These are phyloP conservation scores for Pyxicephalus adspersus DNA, from an alignment of 2,113 vertebrate species.

Conservation along the genomic window DNA sequence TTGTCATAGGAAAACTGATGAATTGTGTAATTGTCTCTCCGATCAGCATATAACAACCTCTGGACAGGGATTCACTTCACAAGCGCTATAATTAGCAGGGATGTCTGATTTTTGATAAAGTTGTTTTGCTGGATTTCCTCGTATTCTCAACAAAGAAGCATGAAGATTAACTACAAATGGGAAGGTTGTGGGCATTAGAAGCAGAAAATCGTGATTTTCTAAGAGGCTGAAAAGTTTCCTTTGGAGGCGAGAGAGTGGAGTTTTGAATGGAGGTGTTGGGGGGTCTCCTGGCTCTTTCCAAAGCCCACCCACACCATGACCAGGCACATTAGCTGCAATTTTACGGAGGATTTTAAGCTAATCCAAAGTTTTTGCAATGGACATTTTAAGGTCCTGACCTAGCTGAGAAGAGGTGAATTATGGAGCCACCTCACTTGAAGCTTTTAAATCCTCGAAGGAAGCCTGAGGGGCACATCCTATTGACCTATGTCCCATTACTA, in stretches of 20 bases:
- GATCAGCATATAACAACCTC: no score
- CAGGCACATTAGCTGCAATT: conserved; percentile 63
- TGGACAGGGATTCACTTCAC: no score
- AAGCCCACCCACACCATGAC: conserved; percentile 62
- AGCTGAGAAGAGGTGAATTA: neutral
- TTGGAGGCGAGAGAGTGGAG: neutral
- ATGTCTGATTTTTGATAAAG: conserved; percentile 6
- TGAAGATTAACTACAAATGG: conserved; percentile 25
- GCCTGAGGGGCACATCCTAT: no score
- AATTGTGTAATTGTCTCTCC: no score
- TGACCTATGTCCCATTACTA: no score
- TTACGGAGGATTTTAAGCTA: conserved; percentile 65
- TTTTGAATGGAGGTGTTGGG: conserved; percentile 11
- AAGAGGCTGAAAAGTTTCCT: neutral
- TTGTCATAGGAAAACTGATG: no score
- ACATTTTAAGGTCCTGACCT: conserved; percentile 29
- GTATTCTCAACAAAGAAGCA: neutral
- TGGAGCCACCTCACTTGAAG: neutral
- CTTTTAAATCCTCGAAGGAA: neutral
- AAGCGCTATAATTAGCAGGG: neutral
- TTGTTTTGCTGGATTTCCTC: neutral
- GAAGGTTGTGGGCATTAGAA: conserved; percentile 43
- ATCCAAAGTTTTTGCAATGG: conserved; percentile 51
- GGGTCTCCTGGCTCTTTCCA: conserved; percentile 28
- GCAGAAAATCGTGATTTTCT: conserved; percentile 37